Evolutionary conservation across 2,888 invertebrate genomes (phyloP).

Genomic region (Machimus rusticus): DNA sequence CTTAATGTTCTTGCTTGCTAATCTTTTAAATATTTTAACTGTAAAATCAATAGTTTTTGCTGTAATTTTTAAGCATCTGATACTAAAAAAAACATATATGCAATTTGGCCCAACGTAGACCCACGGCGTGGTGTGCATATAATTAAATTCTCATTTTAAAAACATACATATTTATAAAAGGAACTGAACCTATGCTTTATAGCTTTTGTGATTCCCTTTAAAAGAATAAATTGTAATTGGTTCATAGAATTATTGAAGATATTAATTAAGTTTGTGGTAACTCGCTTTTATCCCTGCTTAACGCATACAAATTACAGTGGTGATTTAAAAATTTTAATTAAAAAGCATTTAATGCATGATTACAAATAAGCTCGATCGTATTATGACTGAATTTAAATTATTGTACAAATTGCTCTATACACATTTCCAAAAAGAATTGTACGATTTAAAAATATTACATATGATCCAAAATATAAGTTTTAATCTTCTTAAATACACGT

Average conservation of each 20-base stretch:
- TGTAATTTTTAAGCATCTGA: not conserved
- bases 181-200: constrained; percentile 31
- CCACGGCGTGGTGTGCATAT: constrained; percentile 50
- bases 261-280: constrained; percentile 28
- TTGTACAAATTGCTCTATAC: not conserved
- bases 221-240: constrained; percentile 8
- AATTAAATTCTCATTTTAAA: not conserved
- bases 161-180: not conserved
- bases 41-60: not conserved
- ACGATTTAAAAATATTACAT: not conserved
- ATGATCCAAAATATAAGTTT: too few relatives aligned
- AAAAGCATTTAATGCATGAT: not conserved
- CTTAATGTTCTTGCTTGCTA: constrained; percentile 22
- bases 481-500: too few relatives aligned
- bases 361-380: not conserved
- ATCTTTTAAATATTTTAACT: not conserved
- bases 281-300: constrained; percentile 15
- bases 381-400: not conserved
- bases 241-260: not conserved
- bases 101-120: constrained; percentile 51
- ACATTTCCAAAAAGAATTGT: not conserved
- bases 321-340: constrained; percentile 39
- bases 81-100: constrained; percentile 16
- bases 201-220: constrained; percentile 30
- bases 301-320: constrained; percentile 44